A percentile compares a stretch with the other conserved stretches of the same genome.
Evolutionary conservation across 2,113 vertebrate species (phyloP).

Genomic region (zebrafish (Danio rerio)): GRCz12tu NC_133186.1:15691501-15692000

Average conservation of each 20-base stretch:
- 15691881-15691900: slow-evolving; percentile 38
- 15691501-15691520: background rate
- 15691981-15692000: slow-evolving; percentile 43
- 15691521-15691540: background rate
- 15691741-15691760: slow-evolving; percentile 83
- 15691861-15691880: slow-evolving; percentile 51
- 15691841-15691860: background rate
- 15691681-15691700: background rate
- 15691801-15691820: slow-evolving; percentile 77
- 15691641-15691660: too few relatives aligned
- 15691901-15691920: slow-evolving; percentile 43
- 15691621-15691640: background rate
- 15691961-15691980: slow-evolving; percentile 71
- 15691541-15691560: background rate
- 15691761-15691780: slow-evolving; percentile 82
- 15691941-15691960: slow-evolving; percentile 68
- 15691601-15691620: background rate
- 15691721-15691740: slow-evolving; percentile 77
- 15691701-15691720: slow-evolving; percentile 70
- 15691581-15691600: background rate
- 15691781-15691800: slow-evolving; percentile 81
- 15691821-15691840: slow-evolving; percentile 7
- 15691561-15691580: background rate
- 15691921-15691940: slow-evolving; percentile 61
- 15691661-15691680: too few relatives aligned